Percentiles rank a stretch among this genome's conserved stretches.
Evolutionary conservation across 2,113 vertebrate genomes (phyloP).

Genomic region (Microcebus jonahi): DNA sequence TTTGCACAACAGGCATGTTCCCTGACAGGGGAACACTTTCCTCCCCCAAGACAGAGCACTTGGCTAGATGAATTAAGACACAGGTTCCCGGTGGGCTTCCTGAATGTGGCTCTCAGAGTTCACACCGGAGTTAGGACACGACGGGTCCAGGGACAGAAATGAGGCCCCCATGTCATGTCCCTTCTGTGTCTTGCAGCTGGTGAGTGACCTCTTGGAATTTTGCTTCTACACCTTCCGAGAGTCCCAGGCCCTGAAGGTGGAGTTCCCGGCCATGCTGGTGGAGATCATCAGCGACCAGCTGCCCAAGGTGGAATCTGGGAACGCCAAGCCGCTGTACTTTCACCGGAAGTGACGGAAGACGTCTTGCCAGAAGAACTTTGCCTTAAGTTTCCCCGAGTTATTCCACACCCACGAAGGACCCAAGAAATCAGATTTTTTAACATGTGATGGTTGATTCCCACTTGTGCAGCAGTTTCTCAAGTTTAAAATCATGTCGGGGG

Average conservation of each 20-base stretch:
- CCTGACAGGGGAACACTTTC: neutral
- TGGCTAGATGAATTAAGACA: fast-evolving
- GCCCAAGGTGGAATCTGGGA: slow-evolving; percentile 99
- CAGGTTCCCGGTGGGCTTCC: neutral
- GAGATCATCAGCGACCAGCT: slow-evolving; percentile 99
- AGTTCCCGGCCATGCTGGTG: slow-evolving; percentile 99
- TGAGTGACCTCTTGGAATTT: slow-evolving; percentile 96
- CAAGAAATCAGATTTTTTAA: slow-evolving; percentile 84
- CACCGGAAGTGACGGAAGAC: slow-evolving; percentile 95
- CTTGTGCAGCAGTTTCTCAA: slow-evolving; percentile 80
- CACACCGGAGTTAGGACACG: fast-evolving
- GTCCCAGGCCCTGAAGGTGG: slow-evolving; percentile 98
- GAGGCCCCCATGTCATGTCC: neutral
- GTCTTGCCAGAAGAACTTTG: slow-evolving; percentile 88
- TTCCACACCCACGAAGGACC: slow-evolving; percentile 86
- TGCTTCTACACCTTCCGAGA: slow-evolving; percentile 99
- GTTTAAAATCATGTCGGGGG: slow-evolving; percentile 80
- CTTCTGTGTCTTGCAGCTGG: slow-evolving; percentile 89
- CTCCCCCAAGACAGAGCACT: neutral
- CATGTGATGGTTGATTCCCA: slow-evolving; percentile 82
- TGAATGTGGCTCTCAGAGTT: fast-evolving
- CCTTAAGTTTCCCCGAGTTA: slow-evolving; percentile 90
- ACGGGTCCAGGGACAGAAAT: fast-evolving
- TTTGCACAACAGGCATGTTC: neutral
- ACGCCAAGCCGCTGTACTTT: slow-evolving; percentile 98